Conservation (phyloP, 1,140 invertebrate species). For the Stenopsyche tienmushanensis region DNA sequence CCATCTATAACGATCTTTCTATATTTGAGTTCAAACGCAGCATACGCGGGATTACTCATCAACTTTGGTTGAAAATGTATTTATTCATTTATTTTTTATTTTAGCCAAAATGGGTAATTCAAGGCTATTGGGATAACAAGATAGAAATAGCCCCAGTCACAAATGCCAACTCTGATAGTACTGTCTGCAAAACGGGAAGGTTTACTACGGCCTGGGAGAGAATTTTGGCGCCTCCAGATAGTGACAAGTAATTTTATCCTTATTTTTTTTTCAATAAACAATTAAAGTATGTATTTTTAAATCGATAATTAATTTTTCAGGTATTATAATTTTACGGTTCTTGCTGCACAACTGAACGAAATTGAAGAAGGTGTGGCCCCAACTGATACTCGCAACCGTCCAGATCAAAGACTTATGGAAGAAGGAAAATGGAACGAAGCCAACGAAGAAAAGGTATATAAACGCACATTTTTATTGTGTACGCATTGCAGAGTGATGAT, state of each 20-base stretch:
- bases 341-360: conserved; percentile 97
- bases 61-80: not conserved
- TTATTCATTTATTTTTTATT: conserved; percentile 18
- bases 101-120: conserved; percentile 70
- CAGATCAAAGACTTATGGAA: conserved; percentile 98
- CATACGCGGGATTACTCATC: not conserved
- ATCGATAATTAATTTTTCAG: conserved; percentile 51
- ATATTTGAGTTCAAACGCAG: not conserved
- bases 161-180: conserved; percentile 74
- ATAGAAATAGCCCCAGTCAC: conserved; percentile 93
- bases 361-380: conserved; percentile 89
- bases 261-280: conserved; percentile 1
- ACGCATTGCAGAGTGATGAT: not conserved
- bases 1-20: too few species aligned
- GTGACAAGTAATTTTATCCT: conserved; percentile 51
- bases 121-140: conserved; percentile 93
- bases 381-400: conserved; percentile 90
- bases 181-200: conserved; percentile 87
- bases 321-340: conserved; percentile 92
- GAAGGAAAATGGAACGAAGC: conserved; percentile 95
- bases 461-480: not conserved
- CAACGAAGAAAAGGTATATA: conserved; percentile 77
- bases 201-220: conserved; percentile 86
- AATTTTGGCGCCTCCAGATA: conserved; percentile 69
- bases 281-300: conserved; percentile 2